A percentile compares a stretch with the other conserved stretches of the same genome.
Evolutionary conservation across 2,888 invertebrate species (phyloP).

Genomic region (Agrotis puta): DNA sequence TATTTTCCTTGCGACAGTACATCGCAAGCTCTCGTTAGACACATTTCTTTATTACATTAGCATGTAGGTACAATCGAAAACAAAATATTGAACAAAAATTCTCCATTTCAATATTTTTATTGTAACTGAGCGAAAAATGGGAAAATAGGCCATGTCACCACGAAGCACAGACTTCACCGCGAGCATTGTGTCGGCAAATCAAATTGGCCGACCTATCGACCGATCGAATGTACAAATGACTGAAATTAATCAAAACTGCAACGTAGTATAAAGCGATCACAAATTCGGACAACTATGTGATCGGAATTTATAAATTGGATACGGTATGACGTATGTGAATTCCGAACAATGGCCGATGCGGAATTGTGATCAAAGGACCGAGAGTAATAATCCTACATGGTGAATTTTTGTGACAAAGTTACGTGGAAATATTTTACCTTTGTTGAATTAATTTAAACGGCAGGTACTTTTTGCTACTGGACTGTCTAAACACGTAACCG

Average conservation of each 20-base stretch:
- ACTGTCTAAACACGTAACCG: too few relatives aligned
- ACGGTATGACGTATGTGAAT: conserved; percentile 19
- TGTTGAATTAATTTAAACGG: neutral
- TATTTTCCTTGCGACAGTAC: conserved; percentile 38
- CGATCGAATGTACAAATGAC: conserved; percentile 40
- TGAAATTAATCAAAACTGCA: conserved; percentile 59
- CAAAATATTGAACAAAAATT: conserved; percentile 50
- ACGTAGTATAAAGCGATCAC: conserved; percentile 47
- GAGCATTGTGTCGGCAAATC: conserved; percentile 40
- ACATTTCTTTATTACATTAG: conserved; percentile 66
- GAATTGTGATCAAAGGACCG: conserved; percentile 15
- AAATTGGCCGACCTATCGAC: conserved; percentile 34
- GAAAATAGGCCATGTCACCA: conserved; percentile 49
- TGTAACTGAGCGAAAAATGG: conserved; percentile 14
- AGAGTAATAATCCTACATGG: conserved; percentile 2
- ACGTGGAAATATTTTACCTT: neutral
- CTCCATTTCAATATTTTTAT: conserved; percentile 39
- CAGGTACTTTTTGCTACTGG: too few relatives aligned
- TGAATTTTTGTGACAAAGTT: neutral
- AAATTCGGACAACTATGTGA: conserved; percentile 55
- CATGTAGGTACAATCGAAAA: conserved; percentile 52
- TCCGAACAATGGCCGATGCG: conserved; percentile 21
- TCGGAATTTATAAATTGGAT: conserved; percentile 50
- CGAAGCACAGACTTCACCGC: conserved; percentile 8
- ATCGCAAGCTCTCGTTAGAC: conserved; percentile 25